phyloP scores from a whole-genome alignment of 2,797 vertebrate genomes.

The Podarcis siculus region DNA sequence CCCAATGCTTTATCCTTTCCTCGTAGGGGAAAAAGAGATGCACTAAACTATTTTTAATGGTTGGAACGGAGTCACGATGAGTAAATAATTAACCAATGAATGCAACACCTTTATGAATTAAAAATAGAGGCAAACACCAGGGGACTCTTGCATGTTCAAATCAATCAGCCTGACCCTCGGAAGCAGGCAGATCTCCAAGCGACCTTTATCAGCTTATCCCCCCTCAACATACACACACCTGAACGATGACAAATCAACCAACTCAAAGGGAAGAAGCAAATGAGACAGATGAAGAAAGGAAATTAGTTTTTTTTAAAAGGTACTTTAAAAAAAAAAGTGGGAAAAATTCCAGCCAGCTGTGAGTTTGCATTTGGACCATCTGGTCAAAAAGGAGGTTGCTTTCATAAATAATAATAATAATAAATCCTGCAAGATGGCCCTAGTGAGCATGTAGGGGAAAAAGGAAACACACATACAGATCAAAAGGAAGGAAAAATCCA shows the following conservation, averaged over 20 bases:
- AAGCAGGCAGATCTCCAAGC: constrained; percentile 11
- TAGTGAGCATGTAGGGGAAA: neutral
- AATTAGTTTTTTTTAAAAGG: neutral
- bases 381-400: constrained; percentile 13
- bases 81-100: constrained; percentile 70
- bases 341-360: constrained; percentile 24
- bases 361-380: constrained; percentile 38
- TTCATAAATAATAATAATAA: constrained; percentile 1
- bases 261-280: constrained; percentile 21
- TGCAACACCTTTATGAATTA: constrained; percentile 69
- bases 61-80: constrained; percentile 52
- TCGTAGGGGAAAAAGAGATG: constrained; percentile 10
- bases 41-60: constrained; percentile 51
- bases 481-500: constrained; percentile 4
- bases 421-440: neutral
- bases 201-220: neutral
- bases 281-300: neutral
- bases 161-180: constrained; percentile 16
- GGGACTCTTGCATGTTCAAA: constrained; percentile 39
- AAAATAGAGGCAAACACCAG: constrained; percentile 56
- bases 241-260: constrained; percentile 16
- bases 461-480: neutral
- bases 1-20: neutral
- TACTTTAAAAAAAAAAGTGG: neutral
- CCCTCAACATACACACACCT: fast-evolving